Conservation (phyloP, 64 coral and sea anemone genomes). For the Porites australiensis region DNA sequence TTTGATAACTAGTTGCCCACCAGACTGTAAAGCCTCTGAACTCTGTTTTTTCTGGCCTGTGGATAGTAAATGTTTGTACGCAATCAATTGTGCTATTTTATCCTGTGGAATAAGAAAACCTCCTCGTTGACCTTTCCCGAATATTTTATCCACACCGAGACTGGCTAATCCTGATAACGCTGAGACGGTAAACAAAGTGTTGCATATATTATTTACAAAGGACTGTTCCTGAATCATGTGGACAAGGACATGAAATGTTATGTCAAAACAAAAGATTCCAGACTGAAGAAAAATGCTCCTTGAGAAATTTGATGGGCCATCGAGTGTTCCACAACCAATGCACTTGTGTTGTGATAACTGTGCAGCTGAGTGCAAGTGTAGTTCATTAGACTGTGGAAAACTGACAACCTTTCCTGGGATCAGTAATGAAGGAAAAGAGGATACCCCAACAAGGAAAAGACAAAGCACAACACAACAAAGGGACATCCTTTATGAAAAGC, state of each 20-base stretch:
- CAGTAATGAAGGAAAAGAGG: background rate
- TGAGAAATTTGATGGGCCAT: slow-evolving; percentile 3
- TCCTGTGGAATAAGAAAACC: too few species aligned
- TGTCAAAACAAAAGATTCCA: background rate
- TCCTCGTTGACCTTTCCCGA: too few species aligned
- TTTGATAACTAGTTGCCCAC: too few species aligned
- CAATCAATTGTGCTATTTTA: too few species aligned
- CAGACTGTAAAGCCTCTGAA: too few species aligned
- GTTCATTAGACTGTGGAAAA: background rate
- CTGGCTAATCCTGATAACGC: too few species aligned
- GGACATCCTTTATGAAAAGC: background rate
- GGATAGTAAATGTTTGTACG: too few species aligned
- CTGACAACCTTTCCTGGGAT: background rate
- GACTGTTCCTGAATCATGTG: slow-evolving; percentile 31
- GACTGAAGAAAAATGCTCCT: slow-evolving; percentile 9
- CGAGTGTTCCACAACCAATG: background rate
- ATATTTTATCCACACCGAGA: too few species aligned
- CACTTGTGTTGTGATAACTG: slow-evolving; percentile 65
- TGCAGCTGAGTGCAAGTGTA: slow-evolving; percentile 43
- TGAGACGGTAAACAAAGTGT: slow-evolving; percentile 52
- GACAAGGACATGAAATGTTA: slow-evolving; percentile 53
- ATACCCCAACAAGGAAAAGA: background rate
- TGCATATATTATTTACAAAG: slow-evolving; percentile 31
- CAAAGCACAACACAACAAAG: slow-evolving; percentile 30
- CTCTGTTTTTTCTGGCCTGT: too few species aligned